Percentiles rank a stretch among this genome's conserved stretches.
phyloP scores from a whole-genome alignment of 2,797 vertebrate genomes.

The Ispidina lecontei region DNA sequence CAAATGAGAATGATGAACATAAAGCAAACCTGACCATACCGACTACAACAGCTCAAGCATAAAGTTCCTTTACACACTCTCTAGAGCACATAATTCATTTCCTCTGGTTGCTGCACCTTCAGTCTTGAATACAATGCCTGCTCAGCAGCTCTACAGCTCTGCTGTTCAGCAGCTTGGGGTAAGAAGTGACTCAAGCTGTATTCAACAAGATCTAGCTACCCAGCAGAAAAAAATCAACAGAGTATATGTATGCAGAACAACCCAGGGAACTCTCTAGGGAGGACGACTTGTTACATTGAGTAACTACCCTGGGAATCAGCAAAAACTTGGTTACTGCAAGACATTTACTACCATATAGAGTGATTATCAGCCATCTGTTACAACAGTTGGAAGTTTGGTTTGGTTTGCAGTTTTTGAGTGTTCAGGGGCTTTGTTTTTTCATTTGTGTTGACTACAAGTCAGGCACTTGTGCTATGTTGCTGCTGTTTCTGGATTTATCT shows the following conservation, averaged over 20 bases:
- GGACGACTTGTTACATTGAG: not conserved
- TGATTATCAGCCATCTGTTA: not conserved
- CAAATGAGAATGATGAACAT: not conserved
- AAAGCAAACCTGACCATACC: not conserved
- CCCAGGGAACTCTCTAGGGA: not conserved
- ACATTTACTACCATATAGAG: not conserved
- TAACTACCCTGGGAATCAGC: not conserved
- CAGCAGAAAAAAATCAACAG: not conserved
- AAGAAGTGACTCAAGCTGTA: not conserved
- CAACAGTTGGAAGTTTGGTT: not conserved
- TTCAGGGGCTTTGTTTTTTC: not conserved
- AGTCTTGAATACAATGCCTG: not conserved
- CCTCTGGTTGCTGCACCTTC: not conserved
- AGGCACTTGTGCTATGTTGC: not conserved
- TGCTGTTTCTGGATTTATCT: not conserved
- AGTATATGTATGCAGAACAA: not conserved
- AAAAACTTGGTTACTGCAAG: not conserved
- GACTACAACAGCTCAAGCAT: not conserved
- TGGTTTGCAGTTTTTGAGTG: fast-evolving
- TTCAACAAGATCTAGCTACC: not conserved
- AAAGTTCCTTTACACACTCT: not conserved
- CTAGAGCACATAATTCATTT: not conserved
- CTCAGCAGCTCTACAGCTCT: not conserved
- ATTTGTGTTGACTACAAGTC: not conserved
- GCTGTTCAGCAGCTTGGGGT: not conserved